These are phyloP conservation scores for Drosophila kurseongensis DNA, from an alignment of 1,140 invertebrate species.

Conservation along the genomic window DNA sequence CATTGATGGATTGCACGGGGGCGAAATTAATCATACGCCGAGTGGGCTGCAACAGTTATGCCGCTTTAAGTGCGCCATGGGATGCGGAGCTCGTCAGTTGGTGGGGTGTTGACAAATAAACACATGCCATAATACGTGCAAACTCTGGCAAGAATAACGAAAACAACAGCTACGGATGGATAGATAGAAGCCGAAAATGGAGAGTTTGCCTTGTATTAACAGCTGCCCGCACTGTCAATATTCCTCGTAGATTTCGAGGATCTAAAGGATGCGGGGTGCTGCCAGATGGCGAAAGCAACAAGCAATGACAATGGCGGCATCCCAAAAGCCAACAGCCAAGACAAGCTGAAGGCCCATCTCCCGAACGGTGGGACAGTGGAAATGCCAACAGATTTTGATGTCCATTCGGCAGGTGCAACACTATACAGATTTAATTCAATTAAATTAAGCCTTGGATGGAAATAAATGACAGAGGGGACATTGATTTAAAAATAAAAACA, in stretches of 20 bases:
- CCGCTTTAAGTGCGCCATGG: conserved; percentile 41
- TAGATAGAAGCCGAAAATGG: conserved; percentile 28
- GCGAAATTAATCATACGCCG: conserved; percentile 73
- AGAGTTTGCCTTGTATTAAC: conserved; percentile 58
- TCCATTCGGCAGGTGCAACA: background rate
- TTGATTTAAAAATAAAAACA: background rate
- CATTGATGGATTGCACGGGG: conserved; percentile 53
- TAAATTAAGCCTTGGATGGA: background rate
- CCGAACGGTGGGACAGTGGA: conserved; percentile 13
- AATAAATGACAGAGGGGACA: background rate
- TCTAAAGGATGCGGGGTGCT: conserved; percentile 7
- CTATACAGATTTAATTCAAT: background rate
- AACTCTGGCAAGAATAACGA: conserved; percentile 55
- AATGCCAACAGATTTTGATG: background rate
- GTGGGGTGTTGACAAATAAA: conserved; percentile 70
- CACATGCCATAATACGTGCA: conserved; percentile 71
- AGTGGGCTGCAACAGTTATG: conserved; percentile 53
- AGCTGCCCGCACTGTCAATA: conserved; percentile 69
- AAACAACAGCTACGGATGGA: conserved; percentile 19
- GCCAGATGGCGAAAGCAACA: conserved; percentile 15
- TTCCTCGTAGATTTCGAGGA: conserved; percentile 13
- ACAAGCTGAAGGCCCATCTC: conserved; percentile 22
- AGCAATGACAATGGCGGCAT: conserved; percentile 35
- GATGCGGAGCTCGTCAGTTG: background rate
- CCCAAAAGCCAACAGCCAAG: conserved; percentile 33